A percentile compares a stretch with the other conserved stretches of the same genome.
phyloP scores from a whole-genome alignment of 2,797 vertebrate genomes.

The Neopelma chrysocephalum region DNA sequence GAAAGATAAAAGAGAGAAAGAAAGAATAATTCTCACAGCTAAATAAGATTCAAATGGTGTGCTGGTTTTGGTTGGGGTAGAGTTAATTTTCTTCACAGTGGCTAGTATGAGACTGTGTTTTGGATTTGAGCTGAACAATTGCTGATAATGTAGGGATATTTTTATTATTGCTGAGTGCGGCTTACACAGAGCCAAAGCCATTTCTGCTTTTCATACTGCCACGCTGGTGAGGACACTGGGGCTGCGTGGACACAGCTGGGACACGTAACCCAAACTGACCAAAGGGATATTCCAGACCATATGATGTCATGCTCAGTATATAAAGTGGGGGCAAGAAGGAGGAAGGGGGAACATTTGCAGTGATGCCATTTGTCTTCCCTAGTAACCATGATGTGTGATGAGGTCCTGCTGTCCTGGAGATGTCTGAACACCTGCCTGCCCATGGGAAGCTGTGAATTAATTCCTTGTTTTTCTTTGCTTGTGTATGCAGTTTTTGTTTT shows the following conservation, averaged over 20 bases:
- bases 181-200: background rate
- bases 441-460: background rate
- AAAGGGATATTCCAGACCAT: background rate
- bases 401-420: background rate
- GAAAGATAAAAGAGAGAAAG: background rate
- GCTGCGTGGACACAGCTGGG: rapidly evolving
- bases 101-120: background rate
- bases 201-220: background rate
- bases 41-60: background rate
- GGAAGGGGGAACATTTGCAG: rapidly evolving
- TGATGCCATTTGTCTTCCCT: background rate
- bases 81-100: background rate
- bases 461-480: background rate
- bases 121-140: background rate
- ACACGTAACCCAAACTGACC: background rate
- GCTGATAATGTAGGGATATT: background rate
- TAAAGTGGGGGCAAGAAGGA: background rate
- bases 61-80: background rate
- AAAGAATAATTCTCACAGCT: background rate
- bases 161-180: background rate
- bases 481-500: background rate
- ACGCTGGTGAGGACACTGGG: background rate
- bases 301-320: background rate
- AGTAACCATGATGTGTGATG: background rate
- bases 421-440: background rate